phyloP scores from a whole-genome alignment of 2,888 invertebrate genomes.

The Xanthia togata region DNA sequence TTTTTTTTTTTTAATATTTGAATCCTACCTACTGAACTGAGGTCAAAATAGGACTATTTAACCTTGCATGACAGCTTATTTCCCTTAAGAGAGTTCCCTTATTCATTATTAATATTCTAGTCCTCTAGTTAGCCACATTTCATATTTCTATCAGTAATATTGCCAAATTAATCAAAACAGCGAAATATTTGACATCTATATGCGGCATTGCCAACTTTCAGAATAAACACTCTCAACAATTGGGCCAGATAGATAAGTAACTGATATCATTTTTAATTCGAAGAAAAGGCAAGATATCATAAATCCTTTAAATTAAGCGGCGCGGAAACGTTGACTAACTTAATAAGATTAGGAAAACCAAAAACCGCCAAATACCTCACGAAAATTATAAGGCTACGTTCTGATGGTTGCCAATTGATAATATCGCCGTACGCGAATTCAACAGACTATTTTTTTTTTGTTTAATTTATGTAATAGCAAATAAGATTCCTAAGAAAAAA shows the following conservation, averaged over 20 bases:
- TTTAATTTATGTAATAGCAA: neutral
- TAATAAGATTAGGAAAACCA: conserved; percentile 16
- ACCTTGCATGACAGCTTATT: too few relatives aligned
- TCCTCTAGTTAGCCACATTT: too few relatives aligned
- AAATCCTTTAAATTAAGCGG: conserved; percentile 39
- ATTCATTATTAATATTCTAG: too few relatives aligned
- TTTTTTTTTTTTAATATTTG: too few relatives aligned
- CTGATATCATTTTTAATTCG: conserved; percentile 45
- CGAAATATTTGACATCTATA: too few relatives aligned
- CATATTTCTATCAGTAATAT: too few relatives aligned
- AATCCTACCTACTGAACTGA: too few relatives aligned
- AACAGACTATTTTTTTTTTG: neutral
- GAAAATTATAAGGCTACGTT: conserved; percentile 4
- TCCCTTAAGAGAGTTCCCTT: too few relatives aligned
- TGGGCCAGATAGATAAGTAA: conserved; percentile 47
- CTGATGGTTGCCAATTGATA: neutral
- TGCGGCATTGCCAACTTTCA: too few relatives aligned
- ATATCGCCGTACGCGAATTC: neutral
- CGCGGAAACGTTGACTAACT: conserved; percentile 23
- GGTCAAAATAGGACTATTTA: too few relatives aligned
- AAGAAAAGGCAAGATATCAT: conserved; percentile 42
- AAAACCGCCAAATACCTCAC: neutral
- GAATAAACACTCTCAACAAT: conserved; percentile 5
- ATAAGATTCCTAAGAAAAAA: neutral
- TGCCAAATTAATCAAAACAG: too few relatives aligned